These are phyloP conservation scores for Dissostichus mawsoni DNA, from an alignment of 2,113 vertebrate genomes.

Conservation along the genomic window DNA sequence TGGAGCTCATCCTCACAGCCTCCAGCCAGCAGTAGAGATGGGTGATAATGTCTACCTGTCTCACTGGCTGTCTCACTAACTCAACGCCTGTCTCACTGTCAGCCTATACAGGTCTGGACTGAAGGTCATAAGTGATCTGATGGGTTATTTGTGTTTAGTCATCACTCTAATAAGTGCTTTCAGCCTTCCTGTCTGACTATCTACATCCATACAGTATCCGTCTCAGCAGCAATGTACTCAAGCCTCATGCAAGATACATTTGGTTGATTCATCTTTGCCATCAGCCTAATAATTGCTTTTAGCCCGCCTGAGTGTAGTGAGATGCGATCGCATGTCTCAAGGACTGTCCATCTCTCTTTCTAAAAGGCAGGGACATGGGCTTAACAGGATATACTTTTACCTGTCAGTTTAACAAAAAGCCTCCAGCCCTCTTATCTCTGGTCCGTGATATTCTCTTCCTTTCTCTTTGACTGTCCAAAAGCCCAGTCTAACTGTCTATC, in stretches of 20 bases:
- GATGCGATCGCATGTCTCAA: conserved; percentile 24
- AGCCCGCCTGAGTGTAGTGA: conserved; percentile 23
- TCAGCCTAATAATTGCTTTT: conserved; percentile 57
- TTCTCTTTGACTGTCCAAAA: conserved; percentile 17
- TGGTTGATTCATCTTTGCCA: conserved; percentile 36
- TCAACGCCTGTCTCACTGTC: conserved; percentile 3
- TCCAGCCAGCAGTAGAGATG: conserved; percentile 54
- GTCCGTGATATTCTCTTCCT: not conserved
- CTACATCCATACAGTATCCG: not conserved
- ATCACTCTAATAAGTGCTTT: conserved; percentile 35
- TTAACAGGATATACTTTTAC: conserved; percentile 23
- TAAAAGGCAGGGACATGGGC: conserved; percentile 25
- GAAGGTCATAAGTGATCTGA: conserved; percentile 14
- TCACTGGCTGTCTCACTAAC: conserved; percentile 6
- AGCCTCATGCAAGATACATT: conserved; percentile 38
- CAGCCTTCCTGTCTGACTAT: conserved; percentile 8
- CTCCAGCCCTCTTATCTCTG: conserved; percentile 24
- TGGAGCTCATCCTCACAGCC: conserved; percentile 58
- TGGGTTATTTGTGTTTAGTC: conserved; percentile 38
- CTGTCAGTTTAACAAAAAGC: conserved; percentile 39
- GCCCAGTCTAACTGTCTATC: not conserved
- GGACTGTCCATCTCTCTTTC: conserved; percentile 1
- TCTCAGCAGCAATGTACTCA: conserved; percentile 7
- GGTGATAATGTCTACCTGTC: conserved; percentile 51
- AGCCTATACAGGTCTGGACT: conserved; percentile 20